A percentile compares a stretch with the other conserved stretches of the same genome.
Evolutionary conservation across 2,113 vertebrate species (phyloP).

Genomic region (Agapornis roseicollis): DNA sequence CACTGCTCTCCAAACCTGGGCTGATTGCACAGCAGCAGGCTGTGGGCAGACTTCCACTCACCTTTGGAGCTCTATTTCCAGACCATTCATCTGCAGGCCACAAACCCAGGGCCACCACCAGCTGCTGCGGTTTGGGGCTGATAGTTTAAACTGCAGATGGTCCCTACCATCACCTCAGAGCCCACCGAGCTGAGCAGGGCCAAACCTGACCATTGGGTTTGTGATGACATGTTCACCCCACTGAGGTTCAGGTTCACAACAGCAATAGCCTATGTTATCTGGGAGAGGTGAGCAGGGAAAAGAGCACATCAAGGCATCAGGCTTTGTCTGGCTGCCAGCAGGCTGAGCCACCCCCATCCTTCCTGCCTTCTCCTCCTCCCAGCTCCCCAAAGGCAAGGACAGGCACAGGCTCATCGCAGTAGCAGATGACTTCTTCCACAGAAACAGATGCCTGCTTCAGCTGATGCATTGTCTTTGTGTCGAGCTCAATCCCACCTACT

Average conservation of each 20-base stretch:
- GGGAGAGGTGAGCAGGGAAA: background rate
- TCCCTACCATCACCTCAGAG: background rate
- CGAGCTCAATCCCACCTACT: background rate
- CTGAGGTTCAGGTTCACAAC: background rate
- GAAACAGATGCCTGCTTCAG: background rate
- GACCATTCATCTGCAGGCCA: background rate
- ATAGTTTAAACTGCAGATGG: background rate
- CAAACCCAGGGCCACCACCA: background rate
- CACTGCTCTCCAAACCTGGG: background rate
- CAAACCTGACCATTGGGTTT: background rate
- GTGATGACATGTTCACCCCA: background rate
- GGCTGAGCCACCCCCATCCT: background rate
- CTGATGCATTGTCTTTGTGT: background rate
- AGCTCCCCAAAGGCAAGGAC: background rate
- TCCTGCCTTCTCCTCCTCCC: background rate
- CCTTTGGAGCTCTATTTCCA: background rate
- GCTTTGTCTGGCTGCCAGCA: accelerated
- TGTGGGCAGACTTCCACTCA: background rate
- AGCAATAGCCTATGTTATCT: background rate
- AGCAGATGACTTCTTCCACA: background rate
- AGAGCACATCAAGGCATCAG: background rate
- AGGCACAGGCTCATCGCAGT: background rate
- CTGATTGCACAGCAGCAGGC: background rate
- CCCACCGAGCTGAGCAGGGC: background rate
- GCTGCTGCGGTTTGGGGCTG: background rate